Percentiles rank a stretch among this genome's conserved stretches.
These are phyloP conservation scores for Mola mola DNA, from an alignment of 2,113 vertebrate species.

Conservation along the genomic window DNA sequence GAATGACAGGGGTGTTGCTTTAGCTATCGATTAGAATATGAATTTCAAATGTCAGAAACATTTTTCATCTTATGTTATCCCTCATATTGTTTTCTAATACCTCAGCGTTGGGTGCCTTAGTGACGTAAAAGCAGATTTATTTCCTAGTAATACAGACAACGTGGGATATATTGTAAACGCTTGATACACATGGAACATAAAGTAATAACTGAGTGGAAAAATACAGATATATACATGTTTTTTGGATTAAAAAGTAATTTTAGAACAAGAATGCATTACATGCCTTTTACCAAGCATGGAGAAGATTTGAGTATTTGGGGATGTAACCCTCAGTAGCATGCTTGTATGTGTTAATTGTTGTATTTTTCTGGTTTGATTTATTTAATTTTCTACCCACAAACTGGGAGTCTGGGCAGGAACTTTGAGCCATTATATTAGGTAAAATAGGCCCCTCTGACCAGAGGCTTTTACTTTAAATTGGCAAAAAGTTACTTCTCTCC, in stretches of 20 bases:
- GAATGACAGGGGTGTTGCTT: not conserved
- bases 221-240: not conserved
- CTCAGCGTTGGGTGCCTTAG: not conserved
- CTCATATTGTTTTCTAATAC: not conserved
- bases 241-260: conserved; percentile 21
- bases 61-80: not conserved
- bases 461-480: conserved; percentile 36
- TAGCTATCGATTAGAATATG: not conserved
- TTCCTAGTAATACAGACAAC: conserved; percentile 27
- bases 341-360: not conserved
- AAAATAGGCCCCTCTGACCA: conserved; percentile 38
- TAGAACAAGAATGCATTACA: not conserved
- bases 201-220: not conserved
- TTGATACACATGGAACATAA: conserved; percentile 19
- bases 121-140: conserved; percentile 15
- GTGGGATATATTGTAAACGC: conserved; percentile 28
- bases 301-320: not conserved
- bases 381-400: not conserved
- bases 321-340: not conserved
- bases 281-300: not conserved
- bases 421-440: conserved; percentile 16
- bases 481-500: conserved; percentile 33
- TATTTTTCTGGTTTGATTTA: conserved; percentile 13
- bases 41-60: not conserved
- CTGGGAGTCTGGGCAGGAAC: not conserved